Conservation (phyloP, 2,888 invertebrate species). For the Hyposoter didymator region DNA sequence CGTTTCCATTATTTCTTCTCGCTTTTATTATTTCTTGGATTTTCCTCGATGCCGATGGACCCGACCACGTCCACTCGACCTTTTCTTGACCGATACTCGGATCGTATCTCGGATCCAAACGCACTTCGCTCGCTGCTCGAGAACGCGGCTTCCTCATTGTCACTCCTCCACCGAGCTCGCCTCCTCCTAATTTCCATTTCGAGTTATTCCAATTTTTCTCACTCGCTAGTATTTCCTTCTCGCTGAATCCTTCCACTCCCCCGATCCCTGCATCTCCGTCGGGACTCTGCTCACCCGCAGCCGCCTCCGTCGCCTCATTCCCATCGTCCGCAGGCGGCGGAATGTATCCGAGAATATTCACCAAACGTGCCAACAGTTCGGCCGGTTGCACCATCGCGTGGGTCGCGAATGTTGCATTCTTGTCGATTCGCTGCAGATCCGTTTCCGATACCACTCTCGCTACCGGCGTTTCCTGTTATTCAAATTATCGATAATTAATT, state of each 20-base stretch:
- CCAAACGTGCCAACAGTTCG: constrained; percentile 91
- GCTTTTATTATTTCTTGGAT: constrained; percentile 85
- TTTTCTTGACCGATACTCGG: constrained; percentile 81
- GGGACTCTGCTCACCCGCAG: constrained; percentile 60
- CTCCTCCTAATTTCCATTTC: constrained; percentile 86
- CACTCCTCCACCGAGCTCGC: constrained; percentile 78
- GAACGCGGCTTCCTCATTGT: constrained; percentile 84
- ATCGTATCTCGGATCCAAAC: constrained; percentile 80
- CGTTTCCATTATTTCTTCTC: constrained; percentile 68
- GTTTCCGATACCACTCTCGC: constrained; percentile 91
- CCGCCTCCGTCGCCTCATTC: constrained; percentile 68
- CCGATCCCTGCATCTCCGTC: constrained; percentile 21
- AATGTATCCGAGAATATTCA: constrained; percentile 89
- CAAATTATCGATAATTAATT: not conserved
- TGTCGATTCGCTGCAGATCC: constrained; percentile 91
- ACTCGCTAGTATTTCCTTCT: constrained; percentile 90
- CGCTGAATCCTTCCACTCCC: constrained; percentile 89
- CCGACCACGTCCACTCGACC: constrained; percentile 89
- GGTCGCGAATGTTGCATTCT: constrained; percentile 90
- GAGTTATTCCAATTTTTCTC: constrained; percentile 85
- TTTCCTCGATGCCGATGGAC: constrained; percentile 87
- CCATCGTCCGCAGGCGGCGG: constrained; percentile 79
- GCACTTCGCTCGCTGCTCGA: constrained; percentile 87
- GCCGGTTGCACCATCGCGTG: constrained; percentile 91
- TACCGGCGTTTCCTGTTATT: constrained; percentile 81